Evolutionary conservation across 1,140 invertebrate species (phyloP), one percentile per base, ranked within the genome.

Genomic region (Pomacea maculata): DNA sequence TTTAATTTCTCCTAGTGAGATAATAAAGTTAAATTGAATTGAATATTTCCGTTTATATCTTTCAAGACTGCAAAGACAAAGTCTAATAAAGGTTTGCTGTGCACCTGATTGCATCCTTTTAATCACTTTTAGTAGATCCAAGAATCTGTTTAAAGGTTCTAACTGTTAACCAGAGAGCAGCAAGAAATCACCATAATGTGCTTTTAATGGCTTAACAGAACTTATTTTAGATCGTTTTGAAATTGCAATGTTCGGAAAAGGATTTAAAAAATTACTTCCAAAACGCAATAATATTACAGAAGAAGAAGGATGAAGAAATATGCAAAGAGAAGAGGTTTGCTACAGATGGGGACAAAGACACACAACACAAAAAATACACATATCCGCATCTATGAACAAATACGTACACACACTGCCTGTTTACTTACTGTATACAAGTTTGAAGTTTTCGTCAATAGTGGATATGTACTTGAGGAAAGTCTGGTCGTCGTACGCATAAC

Each of bases 401-500:
- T 54, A 52, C 57, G 55, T 54, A 74, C 9, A 74, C 72, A 74
- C 72, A 74, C 72, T 34, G 19, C 25, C 25, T 11, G 34, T 15
- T 71, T 71, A 34, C 52, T 70, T 61, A 55, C 52, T 68, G 14
- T 54, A 25, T 3, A 68, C 45, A 57, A 73, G 64, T 25, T 75
- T 68, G 45, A 83, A n/a, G 19, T 54, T 82, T n/a, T 82, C 54
- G 11, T 80, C 68, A 1, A 84, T 52, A 9, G 54, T 17, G 12
- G 75, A 29, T 65, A 85, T 17, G 11, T 81, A 61, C 4, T 72
- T 57, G 19, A 73, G 21, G 72, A 87, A 85, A 19, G 61, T 17
- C 19, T 65, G 55, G 78, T 94, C 92, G 78, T 93, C 86, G 73
- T 92, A 89, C 12, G 86, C 83, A 19, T 93, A 86, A 11, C 86